These are phyloP conservation scores for Beroe ovata DNA, from an alignment of 37 sponge, comb jelly and placozoan genomes.

Conservation along the genomic window DNA sequence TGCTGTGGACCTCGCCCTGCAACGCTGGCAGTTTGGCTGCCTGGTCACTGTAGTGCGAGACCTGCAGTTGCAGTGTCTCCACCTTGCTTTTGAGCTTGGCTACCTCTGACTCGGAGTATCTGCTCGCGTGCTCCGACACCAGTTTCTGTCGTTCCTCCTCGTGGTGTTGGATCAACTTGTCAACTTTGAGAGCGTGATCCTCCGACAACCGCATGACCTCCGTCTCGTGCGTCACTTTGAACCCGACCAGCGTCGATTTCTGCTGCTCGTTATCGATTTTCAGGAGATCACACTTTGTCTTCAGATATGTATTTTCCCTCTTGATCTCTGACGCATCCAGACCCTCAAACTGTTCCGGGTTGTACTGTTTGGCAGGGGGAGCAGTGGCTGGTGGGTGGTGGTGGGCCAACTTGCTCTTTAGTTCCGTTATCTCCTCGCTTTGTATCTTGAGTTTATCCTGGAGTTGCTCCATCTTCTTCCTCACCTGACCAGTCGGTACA, in stretches of 20 bases:
- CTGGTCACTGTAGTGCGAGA: slow-evolving; percentile 39
- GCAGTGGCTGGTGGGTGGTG: background rate
- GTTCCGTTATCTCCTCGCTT: slow-evolving; percentile 4
- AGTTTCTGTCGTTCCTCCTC: background rate
- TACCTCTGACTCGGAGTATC: slow-evolving; percentile 14
- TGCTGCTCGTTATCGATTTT: slow-evolving; percentile 56
- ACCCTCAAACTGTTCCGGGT: slow-evolving; percentile 39
- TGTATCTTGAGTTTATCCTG: background rate
- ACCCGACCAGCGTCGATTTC: slow-evolving; percentile 29
- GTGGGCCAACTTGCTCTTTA: background rate
- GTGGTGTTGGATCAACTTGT: slow-evolving; percentile 1
- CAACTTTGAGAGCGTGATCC: slow-evolving; percentile 8
- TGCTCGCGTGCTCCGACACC: slow-evolving; percentile 3
- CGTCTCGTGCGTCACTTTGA: slow-evolving; percentile 52
- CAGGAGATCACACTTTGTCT: slow-evolving; percentile 46
- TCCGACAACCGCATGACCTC: slow-evolving; percentile 3
- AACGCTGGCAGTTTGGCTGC: slow-evolving; percentile 4
- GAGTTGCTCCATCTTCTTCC: background rate
- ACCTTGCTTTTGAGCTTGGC: background rate
- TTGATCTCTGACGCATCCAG: background rate
- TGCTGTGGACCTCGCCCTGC: background rate
- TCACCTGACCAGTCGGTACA: background rate
- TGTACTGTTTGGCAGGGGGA: background rate
- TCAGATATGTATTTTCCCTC: slow-evolving; percentile 1
- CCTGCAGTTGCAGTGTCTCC: slow-evolving; percentile 54